A percentile compares a stretch with the other conserved stretches of the same genome.
phyloP scores from a whole-genome alignment of 1,140 invertebrate genomes.

The Drosophila ficusphila region DNA sequence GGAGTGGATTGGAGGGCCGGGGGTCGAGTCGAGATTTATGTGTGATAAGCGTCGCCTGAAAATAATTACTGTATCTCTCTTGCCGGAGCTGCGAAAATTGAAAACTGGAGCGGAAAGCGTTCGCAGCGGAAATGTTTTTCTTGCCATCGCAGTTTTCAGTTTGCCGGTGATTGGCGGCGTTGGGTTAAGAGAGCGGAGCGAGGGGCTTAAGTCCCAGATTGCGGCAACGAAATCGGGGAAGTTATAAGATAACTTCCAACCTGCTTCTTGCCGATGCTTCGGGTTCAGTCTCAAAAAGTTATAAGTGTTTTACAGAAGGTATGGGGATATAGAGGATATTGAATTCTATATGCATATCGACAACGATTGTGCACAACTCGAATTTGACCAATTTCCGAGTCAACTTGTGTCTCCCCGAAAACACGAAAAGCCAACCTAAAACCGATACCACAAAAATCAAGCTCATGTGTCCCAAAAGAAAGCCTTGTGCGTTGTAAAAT shows the following conservation, averaged over 20 bases:
- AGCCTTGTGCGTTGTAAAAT: background rate
- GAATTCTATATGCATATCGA: too few species aligned
- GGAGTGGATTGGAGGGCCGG: conserved; percentile 14
- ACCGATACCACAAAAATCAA: too few species aligned
- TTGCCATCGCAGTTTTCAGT: conserved; percentile 22
- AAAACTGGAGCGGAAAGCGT: conserved; percentile 79
- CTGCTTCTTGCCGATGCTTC: conserved; percentile 21
- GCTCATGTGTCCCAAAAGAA: too few species aligned
- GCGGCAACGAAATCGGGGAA: background rate
- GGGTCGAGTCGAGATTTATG: conserved; percentile 70
- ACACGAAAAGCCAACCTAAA: too few species aligned
- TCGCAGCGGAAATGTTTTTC: conserved; percentile 74
- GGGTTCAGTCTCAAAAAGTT: too few species aligned
- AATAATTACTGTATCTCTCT: conserved; percentile 77
- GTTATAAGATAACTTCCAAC: conserved; percentile 21
- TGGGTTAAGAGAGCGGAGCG: conserved; percentile 12
- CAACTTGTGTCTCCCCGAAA: too few species aligned
- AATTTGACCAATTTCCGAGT: too few species aligned
- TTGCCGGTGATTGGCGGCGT: conserved; percentile 61
- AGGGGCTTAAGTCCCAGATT: conserved; percentile 8
- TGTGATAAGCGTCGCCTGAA: conserved; percentile 82
- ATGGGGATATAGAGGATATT: too few species aligned
- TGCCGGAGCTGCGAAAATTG: conserved; percentile 65
- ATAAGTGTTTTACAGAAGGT: too few species aligned
- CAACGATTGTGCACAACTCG: too few species aligned